Conservation (phyloP, 1,140 invertebrate species). For the Gonatopus flavifemur region DNA sequence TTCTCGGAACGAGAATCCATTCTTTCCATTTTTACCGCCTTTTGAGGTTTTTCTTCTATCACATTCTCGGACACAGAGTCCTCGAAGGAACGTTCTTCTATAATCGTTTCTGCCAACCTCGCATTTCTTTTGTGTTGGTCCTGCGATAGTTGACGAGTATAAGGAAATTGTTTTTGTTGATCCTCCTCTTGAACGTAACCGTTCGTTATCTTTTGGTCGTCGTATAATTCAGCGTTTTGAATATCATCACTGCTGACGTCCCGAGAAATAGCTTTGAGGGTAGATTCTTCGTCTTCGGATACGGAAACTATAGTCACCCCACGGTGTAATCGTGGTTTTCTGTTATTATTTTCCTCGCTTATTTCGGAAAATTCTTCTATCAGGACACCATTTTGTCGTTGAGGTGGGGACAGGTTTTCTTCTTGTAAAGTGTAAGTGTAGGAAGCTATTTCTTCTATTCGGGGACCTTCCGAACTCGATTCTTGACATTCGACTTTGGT, state of each 20-base stretch:
- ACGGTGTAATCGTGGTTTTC: slow-evolving; percentile 54
- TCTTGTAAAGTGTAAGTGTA: slow-evolving; percentile 58
- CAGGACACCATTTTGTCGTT: slow-evolving; percentile 59
- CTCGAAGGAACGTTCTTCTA: slow-evolving; percentile 62
- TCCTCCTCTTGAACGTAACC: slow-evolving; percentile 34
- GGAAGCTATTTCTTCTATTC: slow-evolving; percentile 65
- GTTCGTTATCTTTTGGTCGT: slow-evolving; percentile 34
- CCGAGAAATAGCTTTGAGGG: slow-evolving; percentile 60
- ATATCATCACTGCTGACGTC: slow-evolving; percentile 63
- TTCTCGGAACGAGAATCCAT: slow-evolving; percentile 22
- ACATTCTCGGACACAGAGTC: slow-evolving; percentile 42
- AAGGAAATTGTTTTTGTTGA: too few species aligned
- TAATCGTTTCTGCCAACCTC: slow-evolving; percentile 43
- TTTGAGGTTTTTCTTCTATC: slow-evolving; percentile 1
- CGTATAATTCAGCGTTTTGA: slow-evolving; percentile 29
- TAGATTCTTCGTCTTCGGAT: slow-evolving; percentile 67
- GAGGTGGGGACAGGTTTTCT: slow-evolving; percentile 35
- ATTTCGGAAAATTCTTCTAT: slow-evolving; percentile 61
- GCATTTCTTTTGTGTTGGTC: slow-evolving; percentile 32
- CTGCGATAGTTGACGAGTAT: slow-evolving; percentile 31
- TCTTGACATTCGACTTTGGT: slow-evolving; percentile 63
- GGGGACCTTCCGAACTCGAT: slow-evolving; percentile 54
- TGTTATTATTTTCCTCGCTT: slow-evolving; percentile 59
- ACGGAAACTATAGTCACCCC: slow-evolving; percentile 67
- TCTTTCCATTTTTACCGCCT: slow-evolving; percentile 21